Conservation (phyloP, 2,797 vertebrate genomes). For the Enteromius trimaculatus region DNA sequence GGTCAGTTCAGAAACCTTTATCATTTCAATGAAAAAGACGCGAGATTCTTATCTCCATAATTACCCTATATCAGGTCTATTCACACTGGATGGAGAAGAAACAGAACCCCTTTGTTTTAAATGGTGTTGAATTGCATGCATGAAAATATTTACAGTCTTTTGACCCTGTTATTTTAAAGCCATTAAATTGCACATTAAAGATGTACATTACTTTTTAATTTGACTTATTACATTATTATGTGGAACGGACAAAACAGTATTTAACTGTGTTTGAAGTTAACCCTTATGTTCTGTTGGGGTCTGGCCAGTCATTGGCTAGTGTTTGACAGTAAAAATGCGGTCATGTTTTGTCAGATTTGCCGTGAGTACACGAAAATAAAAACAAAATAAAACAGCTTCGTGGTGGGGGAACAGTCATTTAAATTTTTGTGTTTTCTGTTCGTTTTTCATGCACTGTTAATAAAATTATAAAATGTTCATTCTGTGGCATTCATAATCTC, state of each 20-base stretch:
- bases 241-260: background rate
- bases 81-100: background rate
- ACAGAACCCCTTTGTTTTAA: background rate
- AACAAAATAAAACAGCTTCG: no score
- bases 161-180: background rate
- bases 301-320: no score
- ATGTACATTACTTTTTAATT: background rate
- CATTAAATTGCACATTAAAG: background rate
- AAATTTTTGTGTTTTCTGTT: no score
- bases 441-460: no score
- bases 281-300: background rate
- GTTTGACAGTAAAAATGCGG: no score
- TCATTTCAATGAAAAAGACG: slow-evolving; percentile 8
- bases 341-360: no score
- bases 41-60: background rate
- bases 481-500: no score
- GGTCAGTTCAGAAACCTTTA: background rate
- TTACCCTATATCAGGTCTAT: background rate
- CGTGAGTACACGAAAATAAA: no score
- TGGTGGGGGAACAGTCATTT: no score
- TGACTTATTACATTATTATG: background rate
- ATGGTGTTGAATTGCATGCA: background rate
- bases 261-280: background rate
- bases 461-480: no score
- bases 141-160: background rate